Base-by-base conservation (phyloP, 2,113 vertebrate genomes). In the Chionis minor region DNA sequence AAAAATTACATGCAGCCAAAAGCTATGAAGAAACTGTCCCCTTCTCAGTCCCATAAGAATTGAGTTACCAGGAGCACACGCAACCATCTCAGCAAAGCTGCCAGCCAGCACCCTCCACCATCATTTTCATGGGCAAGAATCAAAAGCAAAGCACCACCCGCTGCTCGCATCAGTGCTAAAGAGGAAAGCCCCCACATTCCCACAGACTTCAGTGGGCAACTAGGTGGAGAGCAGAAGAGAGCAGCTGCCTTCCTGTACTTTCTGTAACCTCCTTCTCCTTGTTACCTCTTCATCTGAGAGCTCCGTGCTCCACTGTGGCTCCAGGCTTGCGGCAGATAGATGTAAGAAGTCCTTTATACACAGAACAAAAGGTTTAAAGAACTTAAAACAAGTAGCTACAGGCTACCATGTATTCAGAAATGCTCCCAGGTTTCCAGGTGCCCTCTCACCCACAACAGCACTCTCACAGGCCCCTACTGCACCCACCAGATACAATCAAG, bases 341-440 rank as follows among this genome's bases (percentile, higher is more conserved):
- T 92, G 98, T 98, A 99, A 97, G 99, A 98, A 97, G 98, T 97
- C 99, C 99, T 99, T 99, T 96, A 97, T 95, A 96, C 95, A 97
- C 83, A 98, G 97, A 98, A 98, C 96, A 98, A 98, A 98, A 95
- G 92, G 92, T 92, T 83, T 86, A 88, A 81, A 97, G 77, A 97
- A 87, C 91, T 69, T 92, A 58, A 87, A 82, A 61, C 65, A 70
- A 88, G 81, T 69, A 86, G 47, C 69, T 93, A 45, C 27, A 86
- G 86, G 54, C 51, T 81, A 79, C 38, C 15, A 4, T 2, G 10
- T 42, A 51, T 75, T 94, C 81, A 86, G 81, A 90, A 91, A 91
- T 9, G 22, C 14, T 70, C 52, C 47, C 38, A 58, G 52, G 59
- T 82, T 82, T 86, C 30, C 58, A 71, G 51, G 16, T 75, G 38